A percentile compares a stretch with the other conserved stretches of the same genome.
Conservation (phyloP, 2,113 vertebrate genomes). For the Scalopus aquaticus region DNA sequence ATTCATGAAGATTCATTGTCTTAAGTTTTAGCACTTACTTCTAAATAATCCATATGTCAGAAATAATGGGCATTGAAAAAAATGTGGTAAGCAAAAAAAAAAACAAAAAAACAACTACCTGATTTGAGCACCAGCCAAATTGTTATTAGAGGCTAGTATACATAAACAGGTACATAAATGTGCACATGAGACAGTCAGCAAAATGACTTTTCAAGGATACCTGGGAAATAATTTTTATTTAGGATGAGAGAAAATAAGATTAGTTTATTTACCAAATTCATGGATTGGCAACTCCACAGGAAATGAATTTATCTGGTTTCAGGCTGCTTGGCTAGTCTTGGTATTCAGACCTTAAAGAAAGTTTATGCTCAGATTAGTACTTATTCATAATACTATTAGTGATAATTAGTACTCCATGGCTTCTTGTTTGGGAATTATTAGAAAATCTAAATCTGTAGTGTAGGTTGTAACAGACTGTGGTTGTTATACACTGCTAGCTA, state of each 20-base stretch:
- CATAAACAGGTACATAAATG: background rate
- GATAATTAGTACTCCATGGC: background rate
- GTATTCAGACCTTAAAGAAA: background rate
- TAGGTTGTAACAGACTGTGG: background rate
- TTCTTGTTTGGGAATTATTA: constrained; percentile 27
- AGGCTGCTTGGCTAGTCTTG: background rate
- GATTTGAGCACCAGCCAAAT: background rate
- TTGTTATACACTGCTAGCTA: constrained; percentile 24
- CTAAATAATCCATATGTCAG: too few relatives aligned
- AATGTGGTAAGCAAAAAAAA: too few relatives aligned
- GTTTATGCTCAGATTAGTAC: background rate
- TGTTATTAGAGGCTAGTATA: background rate
- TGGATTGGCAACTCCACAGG: background rate
- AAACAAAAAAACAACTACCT: too few relatives aligned
- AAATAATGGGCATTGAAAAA: too few relatives aligned
- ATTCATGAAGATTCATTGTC: background rate
- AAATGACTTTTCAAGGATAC: constrained; percentile 10
- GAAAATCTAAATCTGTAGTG: constrained; percentile 14
- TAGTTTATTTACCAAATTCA: constrained; percentile 14
- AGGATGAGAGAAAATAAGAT: background rate
- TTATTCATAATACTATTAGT: background rate
- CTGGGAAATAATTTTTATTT: constrained; percentile 44
- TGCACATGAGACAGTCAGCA: background rate
- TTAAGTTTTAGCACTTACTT: too few relatives aligned
- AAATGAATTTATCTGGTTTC: background rate